Base-by-base conservation (phyloP, 2,113 vertebrate genomes). In the Mastomys coucha region DNA sequence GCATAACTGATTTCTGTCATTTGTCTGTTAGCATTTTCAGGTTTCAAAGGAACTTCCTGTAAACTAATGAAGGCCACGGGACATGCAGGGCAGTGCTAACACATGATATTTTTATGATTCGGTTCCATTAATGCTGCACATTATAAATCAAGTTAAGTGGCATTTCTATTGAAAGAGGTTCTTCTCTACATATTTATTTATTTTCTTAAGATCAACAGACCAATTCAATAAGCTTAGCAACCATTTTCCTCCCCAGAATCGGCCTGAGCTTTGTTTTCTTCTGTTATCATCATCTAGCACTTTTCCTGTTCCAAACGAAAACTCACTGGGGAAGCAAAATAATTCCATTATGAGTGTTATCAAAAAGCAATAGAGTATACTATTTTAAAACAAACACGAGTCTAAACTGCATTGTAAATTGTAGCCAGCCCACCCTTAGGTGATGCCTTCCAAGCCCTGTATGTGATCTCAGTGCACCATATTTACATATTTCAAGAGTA, bases 121-220 rank as follows among this genome's bases (percentile, higher is more conserved):
- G 3, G 14, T 96, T 97, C 97, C 94, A 97, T 98, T 98, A 98
- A 97, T 1, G 33, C 84, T 90, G 92, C 78, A 84, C 80, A 96
- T 97, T 98, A 98, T 97, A 98, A 98, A 98, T 98, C 98, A 98
- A 97, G 97, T 97, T 98, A 98, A 98, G 98, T 98, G 98, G 70
- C 96, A 88, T 98, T 98, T 96, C 96, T 95, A 94, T 88, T 93
- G 33, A 92, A 97, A 97, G 89, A 97, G 94, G 65, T 72, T 96
- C 91, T 96, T 95, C 91, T 95, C 95, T 95, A 60, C 88, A 93
- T 97, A 96, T 95, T 56, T 82, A 78, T 96, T 97, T 94, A 90
- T 86, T 97, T 98, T 63, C 24, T 67, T 93, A 92, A 97, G 60
- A 96, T 91, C 96, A 26, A 89, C 80, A 92, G 93, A 93, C 75